Evolutionary conservation across 2,888 invertebrate species (phyloP).

Genomic region (Synergus umbraculus): DNA sequence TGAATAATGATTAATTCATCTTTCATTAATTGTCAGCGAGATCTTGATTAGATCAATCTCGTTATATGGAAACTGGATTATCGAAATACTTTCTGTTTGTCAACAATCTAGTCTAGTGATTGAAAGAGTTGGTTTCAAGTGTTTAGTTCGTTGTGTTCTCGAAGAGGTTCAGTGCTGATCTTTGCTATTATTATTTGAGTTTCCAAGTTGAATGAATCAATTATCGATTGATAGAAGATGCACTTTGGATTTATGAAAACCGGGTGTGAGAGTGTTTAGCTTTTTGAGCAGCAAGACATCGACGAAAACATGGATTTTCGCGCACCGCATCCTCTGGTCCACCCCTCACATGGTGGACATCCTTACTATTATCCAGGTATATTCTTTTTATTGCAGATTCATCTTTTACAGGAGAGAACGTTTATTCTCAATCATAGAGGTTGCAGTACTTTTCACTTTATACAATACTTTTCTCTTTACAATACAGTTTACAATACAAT

Average conservation of each 20-base stretch:
- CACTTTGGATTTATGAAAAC: slow-evolving; percentile 16
- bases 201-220: background rate
- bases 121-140: background rate
- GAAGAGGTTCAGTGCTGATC: background rate
- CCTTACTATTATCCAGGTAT: slow-evolving; percentile 72
- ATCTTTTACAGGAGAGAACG: background rate
- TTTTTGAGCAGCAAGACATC: slow-evolving; percentile 23
- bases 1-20: background rate
- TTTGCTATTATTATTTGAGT: background rate
- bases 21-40: background rate
- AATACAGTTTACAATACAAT: too few species aligned
- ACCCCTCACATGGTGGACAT: slow-evolving; percentile 72
- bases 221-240: slow-evolving; percentile 14
- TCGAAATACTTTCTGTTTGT: slow-evolving; percentile 9
- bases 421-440: background rate
- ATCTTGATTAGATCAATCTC: background rate
- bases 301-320: slow-evolving; percentile 73
- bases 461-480: too few species aligned
- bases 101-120: slow-evolving; percentile 19
- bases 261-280: slow-evolving; percentile 15
- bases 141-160: background rate
- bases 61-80: background rate
- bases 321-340: slow-evolving; percentile 74
- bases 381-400: background rate
- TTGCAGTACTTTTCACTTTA: too few species aligned